Conservation (phyloP, 2,888 invertebrate species). For the Ochropacha duplaris region DNA sequence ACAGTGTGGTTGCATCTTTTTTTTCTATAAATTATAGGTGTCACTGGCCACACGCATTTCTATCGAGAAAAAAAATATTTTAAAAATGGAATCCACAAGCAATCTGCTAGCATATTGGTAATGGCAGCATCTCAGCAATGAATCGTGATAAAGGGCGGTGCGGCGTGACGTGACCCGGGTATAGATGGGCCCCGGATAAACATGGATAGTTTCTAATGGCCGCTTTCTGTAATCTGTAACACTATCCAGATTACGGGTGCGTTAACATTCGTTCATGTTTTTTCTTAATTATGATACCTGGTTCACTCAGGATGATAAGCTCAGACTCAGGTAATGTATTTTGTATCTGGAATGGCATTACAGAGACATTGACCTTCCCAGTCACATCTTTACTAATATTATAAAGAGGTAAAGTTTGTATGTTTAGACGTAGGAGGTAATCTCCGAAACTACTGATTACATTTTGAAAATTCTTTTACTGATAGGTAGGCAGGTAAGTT, state of each 20-base stretch:
- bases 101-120: constrained; percentile 23
- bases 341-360: too few species aligned
- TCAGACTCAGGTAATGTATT: too few species aligned
- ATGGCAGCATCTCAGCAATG: constrained; percentile 25
- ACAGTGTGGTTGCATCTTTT: too few species aligned
- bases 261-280: background rate
- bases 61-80: background rate
- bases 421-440: too few species aligned
- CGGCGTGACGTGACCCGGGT: constrained; percentile 21
- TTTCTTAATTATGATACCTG: background rate
- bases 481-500: too few species aligned
- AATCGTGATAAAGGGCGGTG: constrained; percentile 24
- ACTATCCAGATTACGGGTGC: background rate
- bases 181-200: background rate
- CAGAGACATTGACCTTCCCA: too few species aligned
- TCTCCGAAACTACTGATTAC: too few species aligned
- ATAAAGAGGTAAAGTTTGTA: too few species aligned
- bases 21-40: background rate
- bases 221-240: constrained; percentile 1
- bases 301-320: background rate
- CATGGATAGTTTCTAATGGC: constrained; percentile 1
- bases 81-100: constrained; percentile 12
- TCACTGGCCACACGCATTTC: background rate
- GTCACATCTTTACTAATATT: too few species aligned
- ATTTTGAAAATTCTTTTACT: too few species aligned